Percentiles rank a stretch among this genome's conserved stretches.
These are phyloP conservation scores for Sylvilagus floridanus DNA, from an alignment of 2,797 vertebrate genomes.

Conservation along the genomic window DNA sequence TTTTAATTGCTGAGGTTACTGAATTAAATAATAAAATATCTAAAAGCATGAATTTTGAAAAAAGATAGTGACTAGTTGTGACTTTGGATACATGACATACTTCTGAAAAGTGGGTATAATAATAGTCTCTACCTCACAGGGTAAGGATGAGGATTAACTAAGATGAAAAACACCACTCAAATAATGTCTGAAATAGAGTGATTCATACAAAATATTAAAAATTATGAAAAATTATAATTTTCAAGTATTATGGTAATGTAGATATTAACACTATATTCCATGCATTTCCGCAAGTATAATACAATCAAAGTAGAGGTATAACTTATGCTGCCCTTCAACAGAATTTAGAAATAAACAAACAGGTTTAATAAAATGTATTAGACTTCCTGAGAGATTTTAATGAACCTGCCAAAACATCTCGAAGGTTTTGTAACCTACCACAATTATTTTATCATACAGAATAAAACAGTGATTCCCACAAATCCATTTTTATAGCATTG, in stretches of 20 bases:
- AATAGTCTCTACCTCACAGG: neutral
- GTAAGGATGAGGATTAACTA: neutral
- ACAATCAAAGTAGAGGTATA: neutral
- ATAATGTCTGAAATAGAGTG: neutral
- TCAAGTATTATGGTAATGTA: neutral
- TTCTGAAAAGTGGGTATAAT: neutral
- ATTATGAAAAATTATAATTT: slow-evolving; percentile 14
- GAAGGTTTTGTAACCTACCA: neutral
- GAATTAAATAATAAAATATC: neutral
- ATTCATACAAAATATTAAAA: slow-evolving; percentile 43
- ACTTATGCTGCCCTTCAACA: slow-evolving; percentile 1
- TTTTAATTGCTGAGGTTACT: neutral
- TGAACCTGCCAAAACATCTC: neutral
- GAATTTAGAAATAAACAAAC: neutral
- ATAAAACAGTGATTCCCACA: neutral
- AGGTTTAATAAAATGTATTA: neutral
- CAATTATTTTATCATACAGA: slow-evolving; percentile 45
- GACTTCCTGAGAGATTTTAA: slow-evolving; percentile 38
- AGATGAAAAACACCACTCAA: neutral
- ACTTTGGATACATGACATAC: neutral
- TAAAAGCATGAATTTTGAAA: neutral
- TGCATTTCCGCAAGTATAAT: neutral
- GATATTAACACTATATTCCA: neutral
- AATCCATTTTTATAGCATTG: slow-evolving; percentile 35
- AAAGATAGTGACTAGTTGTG: neutral